Evolutionary conservation across 37 sponge, comb jelly and placozoan genomes (phyloP).

Genomic region (Haliclona indistincta): DNA sequence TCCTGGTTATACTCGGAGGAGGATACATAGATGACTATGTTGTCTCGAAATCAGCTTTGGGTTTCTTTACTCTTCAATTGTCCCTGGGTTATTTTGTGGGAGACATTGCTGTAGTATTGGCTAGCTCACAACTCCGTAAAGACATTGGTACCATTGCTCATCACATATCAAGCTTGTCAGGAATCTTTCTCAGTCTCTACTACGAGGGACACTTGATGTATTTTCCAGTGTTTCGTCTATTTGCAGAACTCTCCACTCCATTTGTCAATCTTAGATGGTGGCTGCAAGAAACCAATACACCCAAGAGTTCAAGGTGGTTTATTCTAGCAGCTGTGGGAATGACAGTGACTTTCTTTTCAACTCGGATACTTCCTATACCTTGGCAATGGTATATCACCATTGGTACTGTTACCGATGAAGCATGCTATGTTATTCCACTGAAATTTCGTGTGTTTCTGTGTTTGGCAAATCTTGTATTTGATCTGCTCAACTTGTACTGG

Average conservation of each 20-base stretch:
- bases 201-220: background rate
- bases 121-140: slow-evolving; percentile 37
- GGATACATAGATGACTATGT: slow-evolving; percentile 8
- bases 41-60: slow-evolving; percentile 36
- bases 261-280: slow-evolving; percentile 50
- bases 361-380: slow-evolving; percentile 56
- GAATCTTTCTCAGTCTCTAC: background rate
- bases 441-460: background rate
- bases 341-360: slow-evolving; percentile 48
- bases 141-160: slow-evolving; percentile 25
- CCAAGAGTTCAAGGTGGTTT: background rate
- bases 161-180: slow-evolving; percentile 30
- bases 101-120: slow-evolving; percentile 40
- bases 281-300: slow-evolving; percentile 4
- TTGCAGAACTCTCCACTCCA: slow-evolving; percentile 60
- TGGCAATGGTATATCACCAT: slow-evolving; percentile 36
- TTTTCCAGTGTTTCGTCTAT: background rate
- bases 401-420: background rate
- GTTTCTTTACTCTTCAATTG: slow-evolving; percentile 33
- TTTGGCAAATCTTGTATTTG: slow-evolving; percentile 26
- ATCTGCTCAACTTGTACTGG: slow-evolving; percentile 70
- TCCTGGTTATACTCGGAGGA: slow-evolving; percentile 11
- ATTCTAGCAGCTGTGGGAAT: slow-evolving; percentile 31
- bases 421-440: too few species aligned
- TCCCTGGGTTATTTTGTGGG: slow-evolving; percentile 66